Evolutionary conservation across 2,113 vertebrate species (phyloP), one percentile per base, ranked within the genome.

Genomic region (Motacilla alba): DNA sequence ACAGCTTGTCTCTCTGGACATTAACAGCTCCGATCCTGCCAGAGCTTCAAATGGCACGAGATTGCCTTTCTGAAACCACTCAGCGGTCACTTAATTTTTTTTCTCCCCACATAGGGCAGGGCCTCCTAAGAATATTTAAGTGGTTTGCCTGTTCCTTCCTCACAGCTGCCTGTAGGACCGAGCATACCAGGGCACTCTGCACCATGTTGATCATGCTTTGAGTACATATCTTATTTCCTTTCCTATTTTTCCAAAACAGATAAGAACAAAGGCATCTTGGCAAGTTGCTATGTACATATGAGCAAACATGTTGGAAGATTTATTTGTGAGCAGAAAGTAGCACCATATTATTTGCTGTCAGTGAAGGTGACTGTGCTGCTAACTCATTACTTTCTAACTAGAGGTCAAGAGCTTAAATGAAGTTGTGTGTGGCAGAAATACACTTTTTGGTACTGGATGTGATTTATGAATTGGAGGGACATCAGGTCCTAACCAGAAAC

Each of bases 111-210:
- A 9, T 5, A 68, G 58, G 28, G 16, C 81, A 73, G n/a, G 74
- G 11, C 74, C 75, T 94, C 35, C 47, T 89, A 76, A 73, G 67
- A 83, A 33, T 85, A 69, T 89, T 63, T 58, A 66, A 87, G 43
- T 59, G 43, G 43, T 90, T 91, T 91, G 24, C 44, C 47, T 83
- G 81, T 91, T 95, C 75, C 87, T 97, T 97, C 70, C 95, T 97
- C 81, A 30, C 87, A 94, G 67, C 89, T 91, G 78, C 46, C 56
- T 76, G 81, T 69, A 68, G 63, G 33, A 90, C 78, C n/a, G 70
- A 82, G 37, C 58, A 73, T 46, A 78, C 18, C 21, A 91, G 89
- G 84, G 89, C 70, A 76, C 37, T 21, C 66, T 74, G 80, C 60
- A 82, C 81, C 37, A 10, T 30, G 53, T 35, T 87, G 69, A 68